Evolutionary conservation across 2,797 vertebrate genomes (phyloP), one percentile per base, ranked within the genome.

Genomic region (Myotis vivesi): DNA sequence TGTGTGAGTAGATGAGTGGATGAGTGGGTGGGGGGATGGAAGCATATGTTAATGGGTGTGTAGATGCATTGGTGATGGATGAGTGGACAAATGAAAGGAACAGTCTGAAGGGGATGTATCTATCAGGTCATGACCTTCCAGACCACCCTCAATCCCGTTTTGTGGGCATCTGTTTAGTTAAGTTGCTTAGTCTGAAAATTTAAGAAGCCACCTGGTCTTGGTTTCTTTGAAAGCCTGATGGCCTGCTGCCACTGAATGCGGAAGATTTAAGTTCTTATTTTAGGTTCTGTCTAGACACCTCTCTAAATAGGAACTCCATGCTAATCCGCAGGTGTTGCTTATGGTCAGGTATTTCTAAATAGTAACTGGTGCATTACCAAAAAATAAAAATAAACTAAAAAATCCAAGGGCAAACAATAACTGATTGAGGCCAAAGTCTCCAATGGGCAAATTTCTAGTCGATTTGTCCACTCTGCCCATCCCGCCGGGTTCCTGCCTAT

Each of bases 311-410:
- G 89, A 89, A 77, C 38, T 66, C 83, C 73, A 92, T 97, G 97
- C 41, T 97, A 95, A 96, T 97, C 76, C 92, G 94, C 93, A 97
- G 96, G 93, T 96, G 95, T 81, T 95, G 55, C 91, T 96, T 94
- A 38, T 73, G 89, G 93, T 85, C 95, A 89, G 93, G 89, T 94
- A 76, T 92, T 97, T 97, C 71, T 77, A 91, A 97, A 95, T 62
- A 88, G 93, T 94, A 87, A 55, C 87, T 91, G 66, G 36, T 88
- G 49, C 46, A 69, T 62, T 89, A 71, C 44, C 2, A 4, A 53
- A 88, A 90, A 49, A 71, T 16, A 7, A 28, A 49, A 71, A n/a
- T n/a, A 16, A 73, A 20, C 28, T n/a, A 64, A 64, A 64, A n/a
- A 89, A 68, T 72, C 71, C 53, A 30, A 89, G n/a, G 81, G 59